Conservation (phyloP, 2,888 invertebrate genomes). For the Nymphalis c-album region DNA sequence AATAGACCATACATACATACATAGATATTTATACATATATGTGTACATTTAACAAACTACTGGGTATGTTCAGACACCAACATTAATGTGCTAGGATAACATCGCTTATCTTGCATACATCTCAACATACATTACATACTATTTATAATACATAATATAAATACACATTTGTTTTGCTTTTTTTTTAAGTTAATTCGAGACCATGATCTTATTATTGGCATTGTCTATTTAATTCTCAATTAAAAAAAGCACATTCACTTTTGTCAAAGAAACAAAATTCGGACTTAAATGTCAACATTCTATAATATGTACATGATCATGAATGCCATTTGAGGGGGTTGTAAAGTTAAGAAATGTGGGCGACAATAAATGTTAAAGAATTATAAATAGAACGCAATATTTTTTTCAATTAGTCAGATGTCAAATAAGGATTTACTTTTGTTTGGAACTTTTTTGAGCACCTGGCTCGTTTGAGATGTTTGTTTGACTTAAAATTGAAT, state of each 20-base stretch:
- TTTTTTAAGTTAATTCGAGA: too few relatives aligned
- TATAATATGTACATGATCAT: neutral
- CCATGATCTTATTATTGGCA: too few relatives aligned
- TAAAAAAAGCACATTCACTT: too few relatives aligned
- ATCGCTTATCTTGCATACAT: slow-evolving; percentile 42
- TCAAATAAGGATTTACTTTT: slow-evolving; percentile 45
- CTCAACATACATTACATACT: slow-evolving; percentile 19
- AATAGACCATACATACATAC: slow-evolving; percentile 2
- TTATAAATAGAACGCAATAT: slow-evolving; percentile 43
- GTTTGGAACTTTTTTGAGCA: slow-evolving; percentile 37
- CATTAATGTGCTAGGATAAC: slow-evolving; percentile 50
- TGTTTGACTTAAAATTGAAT: slow-evolving; percentile 19
- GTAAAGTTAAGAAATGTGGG: slow-evolving; percentile 22
- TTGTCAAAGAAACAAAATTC: too few relatives aligned
- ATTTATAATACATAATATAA: neutral
- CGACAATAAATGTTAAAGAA: slow-evolving; percentile 40
- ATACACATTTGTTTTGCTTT: too few relatives aligned
- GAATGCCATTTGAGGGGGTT: neutral
- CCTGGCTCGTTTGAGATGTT: slow-evolving; percentile 33
- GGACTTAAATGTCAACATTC: neutral
- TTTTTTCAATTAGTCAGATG: slow-evolving; percentile 48
- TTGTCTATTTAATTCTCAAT: too few relatives aligned
- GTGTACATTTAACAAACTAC: slow-evolving; percentile 46
- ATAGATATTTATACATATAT: slow-evolving; percentile 45
- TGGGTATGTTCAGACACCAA: slow-evolving; percentile 44